Evolutionary conservation across 1,140 invertebrate genomes (phyloP).

Genomic region (Zaprionus tsacasi): DNA sequence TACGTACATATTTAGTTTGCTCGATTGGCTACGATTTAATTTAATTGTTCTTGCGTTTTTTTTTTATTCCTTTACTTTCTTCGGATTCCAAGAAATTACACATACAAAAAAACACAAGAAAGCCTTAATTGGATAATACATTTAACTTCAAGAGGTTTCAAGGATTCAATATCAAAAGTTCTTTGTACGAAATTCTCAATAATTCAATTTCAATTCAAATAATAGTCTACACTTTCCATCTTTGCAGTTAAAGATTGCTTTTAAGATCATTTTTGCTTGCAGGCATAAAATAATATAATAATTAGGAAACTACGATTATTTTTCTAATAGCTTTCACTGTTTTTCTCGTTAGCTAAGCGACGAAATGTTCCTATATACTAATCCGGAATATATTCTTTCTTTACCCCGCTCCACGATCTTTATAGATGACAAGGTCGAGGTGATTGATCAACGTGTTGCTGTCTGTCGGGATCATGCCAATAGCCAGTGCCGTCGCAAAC

Average conservation of each 20-base stretch:
- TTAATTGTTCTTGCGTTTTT: constrained; percentile 20
- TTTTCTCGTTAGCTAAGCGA: constrained; percentile 19
- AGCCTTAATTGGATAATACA: constrained; percentile 30
- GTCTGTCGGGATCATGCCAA: constrained; percentile 97
- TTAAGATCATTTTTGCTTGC: constrained; percentile 43
- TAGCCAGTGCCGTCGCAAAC: constrained; percentile 93
- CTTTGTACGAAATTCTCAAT: neutral
- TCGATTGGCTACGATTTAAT: constrained; percentile 52
- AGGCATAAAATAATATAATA: constrained; percentile 15
- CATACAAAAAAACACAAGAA: constrained; percentile 66
- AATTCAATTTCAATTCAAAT: neutral
- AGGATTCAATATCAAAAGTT: constrained; percentile 2
- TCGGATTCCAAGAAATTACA: constrained; percentile 63
- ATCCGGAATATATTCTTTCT: constrained; percentile 22
- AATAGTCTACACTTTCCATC: constrained; percentile 1
- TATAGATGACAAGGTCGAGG: constrained; percentile 95
- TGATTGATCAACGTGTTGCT: constrained; percentile 96
- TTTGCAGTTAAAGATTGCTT: constrained; percentile 29
- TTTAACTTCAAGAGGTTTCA: neutral
- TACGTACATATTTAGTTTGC: constrained; percentile 26
- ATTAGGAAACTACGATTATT: constrained; percentile 42
- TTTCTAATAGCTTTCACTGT: constrained; percentile 75
- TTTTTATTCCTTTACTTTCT: constrained; percentile 13
- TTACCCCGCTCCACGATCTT: constrained; percentile 7
- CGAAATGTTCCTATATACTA: constrained; percentile 1